phyloP scores from a whole-genome alignment of 2,797 vertebrate species.

The Phoebastria nigripes region DNA sequence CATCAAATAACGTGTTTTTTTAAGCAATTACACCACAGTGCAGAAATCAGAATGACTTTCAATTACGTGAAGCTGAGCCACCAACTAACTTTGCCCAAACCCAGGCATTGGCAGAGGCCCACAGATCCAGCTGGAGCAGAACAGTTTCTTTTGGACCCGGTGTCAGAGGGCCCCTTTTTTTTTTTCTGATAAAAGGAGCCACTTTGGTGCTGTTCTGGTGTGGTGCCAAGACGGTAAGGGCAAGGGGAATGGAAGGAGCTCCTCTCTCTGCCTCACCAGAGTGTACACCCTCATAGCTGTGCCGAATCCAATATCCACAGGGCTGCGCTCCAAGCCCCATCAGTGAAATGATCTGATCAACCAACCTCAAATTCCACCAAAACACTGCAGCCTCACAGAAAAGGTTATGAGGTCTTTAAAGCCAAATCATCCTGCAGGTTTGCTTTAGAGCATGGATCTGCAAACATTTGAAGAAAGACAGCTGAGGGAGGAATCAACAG shows the following conservation, averaged over 20 bases:
- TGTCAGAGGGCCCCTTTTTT: neutral
- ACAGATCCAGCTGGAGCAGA: neutral
- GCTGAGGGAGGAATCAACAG: neutral
- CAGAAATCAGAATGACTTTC: conserved; percentile 74
- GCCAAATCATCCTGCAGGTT: neutral
- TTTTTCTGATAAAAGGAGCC: neutral
- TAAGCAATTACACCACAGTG: conserved; percentile 71
- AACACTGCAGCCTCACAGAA: neutral
- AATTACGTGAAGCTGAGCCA: conserved; percentile 65
- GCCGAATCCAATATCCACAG: neutral
- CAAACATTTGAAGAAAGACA: neutral
- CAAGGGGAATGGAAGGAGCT: neutral
- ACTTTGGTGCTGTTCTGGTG: neutral
- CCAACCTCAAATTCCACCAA: neutral
- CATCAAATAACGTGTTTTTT: conserved; percentile 82
- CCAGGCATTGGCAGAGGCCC: neutral
- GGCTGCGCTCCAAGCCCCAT: neutral
- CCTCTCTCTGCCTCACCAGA: neutral
- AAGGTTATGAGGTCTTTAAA: neutral
- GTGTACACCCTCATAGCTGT: neutral
- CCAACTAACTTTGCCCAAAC: conserved; percentile 61
- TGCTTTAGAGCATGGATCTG: neutral
- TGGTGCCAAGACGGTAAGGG: fast-evolving
- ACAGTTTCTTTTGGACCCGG: neutral
- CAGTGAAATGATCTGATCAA: neutral